These are phyloP conservation scores for Mantis religiosa DNA, from an alignment of 2,888 invertebrate species.

Conservation along the genomic window DNA sequence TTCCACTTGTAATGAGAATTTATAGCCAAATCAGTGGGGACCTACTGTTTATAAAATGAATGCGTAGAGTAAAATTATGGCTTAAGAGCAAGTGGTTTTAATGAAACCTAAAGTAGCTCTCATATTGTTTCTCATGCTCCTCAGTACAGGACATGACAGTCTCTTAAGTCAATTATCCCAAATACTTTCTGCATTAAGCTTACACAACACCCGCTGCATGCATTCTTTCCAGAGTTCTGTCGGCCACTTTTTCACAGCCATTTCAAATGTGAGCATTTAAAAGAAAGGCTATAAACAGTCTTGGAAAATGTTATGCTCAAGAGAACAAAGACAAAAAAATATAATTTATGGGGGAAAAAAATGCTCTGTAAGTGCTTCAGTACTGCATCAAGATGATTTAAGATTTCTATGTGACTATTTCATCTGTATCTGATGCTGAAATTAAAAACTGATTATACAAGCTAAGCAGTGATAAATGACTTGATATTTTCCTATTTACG, in stretches of 20 bases:
- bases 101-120: neutral
- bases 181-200: neutral
- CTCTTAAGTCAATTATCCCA: neutral
- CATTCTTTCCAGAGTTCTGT: neutral
- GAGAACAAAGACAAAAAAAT: neutral
- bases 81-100: neutral
- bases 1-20: neutral
- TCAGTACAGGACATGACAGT: neutral
- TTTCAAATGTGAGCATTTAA: neutral
- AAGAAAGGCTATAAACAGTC: neutral
- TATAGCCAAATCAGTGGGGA: neutral
- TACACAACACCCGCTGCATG: neutral
- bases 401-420: no score
- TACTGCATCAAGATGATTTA: neutral
- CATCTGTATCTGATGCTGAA: no score
- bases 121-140: neutral
- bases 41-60: neutral
- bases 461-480: no score
- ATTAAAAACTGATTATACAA: no score
- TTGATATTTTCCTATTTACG: no score
- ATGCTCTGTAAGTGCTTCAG: neutral
- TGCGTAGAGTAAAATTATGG: neutral
- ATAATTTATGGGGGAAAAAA: neutral
- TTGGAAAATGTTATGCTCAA: neutral
- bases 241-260: neutral